These are phyloP conservation scores for Plutomurus gul DNA, from an alignment of 1,140 invertebrate species.

Conservation along the genomic window DNA sequence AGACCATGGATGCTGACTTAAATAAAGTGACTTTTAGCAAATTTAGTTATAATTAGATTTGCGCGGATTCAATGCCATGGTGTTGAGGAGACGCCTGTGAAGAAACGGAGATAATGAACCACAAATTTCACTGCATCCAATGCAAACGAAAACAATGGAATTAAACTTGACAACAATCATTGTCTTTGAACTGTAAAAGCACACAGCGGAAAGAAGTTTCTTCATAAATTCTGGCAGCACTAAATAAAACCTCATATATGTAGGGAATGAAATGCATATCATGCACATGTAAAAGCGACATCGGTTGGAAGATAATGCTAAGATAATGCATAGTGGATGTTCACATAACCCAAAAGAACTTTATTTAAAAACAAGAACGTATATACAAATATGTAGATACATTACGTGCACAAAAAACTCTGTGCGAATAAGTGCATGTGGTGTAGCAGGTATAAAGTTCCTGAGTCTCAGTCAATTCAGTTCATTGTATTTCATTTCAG, in stretches of 20 bases:
- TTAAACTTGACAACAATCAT: neutral
- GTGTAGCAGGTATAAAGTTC: too few species aligned
- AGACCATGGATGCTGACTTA: slow-evolving; percentile 1
- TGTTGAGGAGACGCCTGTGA: neutral
- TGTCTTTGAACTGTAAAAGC: slow-evolving; percentile 1
- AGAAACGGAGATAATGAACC: neutral
- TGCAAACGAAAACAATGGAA: neutral
- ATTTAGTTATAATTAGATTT: slow-evolving; percentile 1
- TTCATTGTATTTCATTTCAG: too few species aligned
- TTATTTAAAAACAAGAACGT: too few species aligned
- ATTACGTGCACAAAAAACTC: too few species aligned
- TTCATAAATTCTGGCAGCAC: neutral
- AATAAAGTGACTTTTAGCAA: too few species aligned
- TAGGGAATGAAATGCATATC: neutral
- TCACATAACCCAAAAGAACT: too few species aligned
- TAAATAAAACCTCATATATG: neutral
- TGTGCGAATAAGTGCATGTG: too few species aligned
- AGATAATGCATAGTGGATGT: too few species aligned
- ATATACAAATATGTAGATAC: too few species aligned
- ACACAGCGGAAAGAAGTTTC: slow-evolving; percentile 10
- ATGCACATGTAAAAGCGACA: too few species aligned
- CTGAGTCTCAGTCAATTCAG: too few species aligned
- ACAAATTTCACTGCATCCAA: neutral
- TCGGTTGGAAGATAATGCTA: too few species aligned
- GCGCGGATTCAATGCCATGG: neutral